Evolutionary conservation across 2,113 vertebrate species (phyloP).

Genomic region (Anolis carolinensis): DNA sequence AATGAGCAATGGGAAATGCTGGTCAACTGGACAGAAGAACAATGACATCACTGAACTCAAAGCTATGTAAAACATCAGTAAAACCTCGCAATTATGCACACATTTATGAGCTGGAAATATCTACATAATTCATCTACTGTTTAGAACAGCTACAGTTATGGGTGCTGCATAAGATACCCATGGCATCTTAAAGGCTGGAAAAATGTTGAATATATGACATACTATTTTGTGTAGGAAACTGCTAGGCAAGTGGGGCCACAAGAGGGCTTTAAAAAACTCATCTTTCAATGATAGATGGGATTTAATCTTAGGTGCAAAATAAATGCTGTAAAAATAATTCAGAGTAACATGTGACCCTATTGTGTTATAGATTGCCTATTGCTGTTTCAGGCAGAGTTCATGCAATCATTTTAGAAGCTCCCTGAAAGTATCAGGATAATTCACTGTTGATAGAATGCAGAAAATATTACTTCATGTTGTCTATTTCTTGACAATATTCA

Average conservation of each 20-base stretch:
- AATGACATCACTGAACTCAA: background rate
- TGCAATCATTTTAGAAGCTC: background rate
- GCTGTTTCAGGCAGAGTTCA: background rate
- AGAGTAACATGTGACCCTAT: background rate
- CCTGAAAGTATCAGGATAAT: background rate
- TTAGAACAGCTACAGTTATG: background rate
- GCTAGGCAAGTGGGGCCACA: background rate
- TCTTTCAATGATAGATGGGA: background rate
- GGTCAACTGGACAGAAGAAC: background rate
- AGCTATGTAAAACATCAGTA: background rate
- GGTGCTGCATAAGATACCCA: background rate
- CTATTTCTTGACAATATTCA: background rate
- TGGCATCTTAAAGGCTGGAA: background rate
- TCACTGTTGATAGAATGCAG: background rate
- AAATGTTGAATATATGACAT: background rate
- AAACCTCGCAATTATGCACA: background rate
- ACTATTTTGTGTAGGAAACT: background rate
- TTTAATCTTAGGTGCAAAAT: constrained; percentile 3
- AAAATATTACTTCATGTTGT: too few species aligned
- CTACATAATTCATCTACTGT: background rate
- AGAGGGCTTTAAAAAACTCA: background rate
- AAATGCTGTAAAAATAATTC: background rate
- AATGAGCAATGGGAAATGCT: background rate
- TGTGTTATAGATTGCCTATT: background rate
- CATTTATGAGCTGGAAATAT: background rate